Conservation (phyloP, 1,140 invertebrate species). For the Neocloeon triangulifer region DNA sequence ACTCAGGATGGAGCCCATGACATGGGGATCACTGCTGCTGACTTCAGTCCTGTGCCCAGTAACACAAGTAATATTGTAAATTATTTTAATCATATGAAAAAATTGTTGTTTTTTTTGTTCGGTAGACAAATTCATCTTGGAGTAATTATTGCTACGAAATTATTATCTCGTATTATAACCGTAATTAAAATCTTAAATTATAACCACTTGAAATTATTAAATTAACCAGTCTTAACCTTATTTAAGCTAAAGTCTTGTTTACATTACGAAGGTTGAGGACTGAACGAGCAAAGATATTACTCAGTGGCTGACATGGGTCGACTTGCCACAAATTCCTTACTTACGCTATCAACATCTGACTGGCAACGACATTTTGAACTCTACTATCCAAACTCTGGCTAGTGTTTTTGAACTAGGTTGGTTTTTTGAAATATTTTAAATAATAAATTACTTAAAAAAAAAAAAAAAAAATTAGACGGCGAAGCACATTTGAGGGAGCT, state of each 20-base stretch:
- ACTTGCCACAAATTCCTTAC: conserved; percentile 25
- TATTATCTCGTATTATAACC: no score
- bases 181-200: no score
- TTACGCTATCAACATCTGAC: conserved; percentile 28
- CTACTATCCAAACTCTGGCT: conserved; percentile 26
- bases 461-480: no score
- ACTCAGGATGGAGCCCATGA: conserved; percentile 42
- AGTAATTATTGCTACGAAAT: no score
- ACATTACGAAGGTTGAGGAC: conserved; percentile 18
- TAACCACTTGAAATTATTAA: no score
- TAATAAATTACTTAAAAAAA: no score
- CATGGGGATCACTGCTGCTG: conserved; percentile 40
- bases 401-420: conserved; percentile 22
- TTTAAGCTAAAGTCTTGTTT: no score
- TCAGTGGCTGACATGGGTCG: conserved; percentile 34
- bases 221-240: no score
- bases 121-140: no score
- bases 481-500: conserved; percentile 12
- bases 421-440: no score
- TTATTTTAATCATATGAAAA: no score
- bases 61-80: no score
- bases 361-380: conserved; percentile 29
- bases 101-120: conserved; percentile 15
- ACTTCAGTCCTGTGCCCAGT: conserved; percentile 28
- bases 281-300: conserved; percentile 35